These are phyloP conservation scores for Neogobius melanostomus DNA, from an alignment of 2,113 vertebrate genomes.

Conservation along the genomic window DNA sequence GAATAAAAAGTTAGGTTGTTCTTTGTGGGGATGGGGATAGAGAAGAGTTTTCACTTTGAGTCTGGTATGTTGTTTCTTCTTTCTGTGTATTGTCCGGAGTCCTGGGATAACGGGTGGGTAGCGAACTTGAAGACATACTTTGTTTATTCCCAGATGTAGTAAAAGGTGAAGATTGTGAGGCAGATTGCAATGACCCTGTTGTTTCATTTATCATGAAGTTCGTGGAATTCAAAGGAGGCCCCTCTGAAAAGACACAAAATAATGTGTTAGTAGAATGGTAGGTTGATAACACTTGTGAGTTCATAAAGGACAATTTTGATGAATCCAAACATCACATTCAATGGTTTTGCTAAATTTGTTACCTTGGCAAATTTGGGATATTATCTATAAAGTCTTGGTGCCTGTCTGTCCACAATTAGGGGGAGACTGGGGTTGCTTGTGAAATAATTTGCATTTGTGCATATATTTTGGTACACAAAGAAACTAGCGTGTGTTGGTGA, in stretches of 20 bases:
- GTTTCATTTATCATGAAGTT: conserved; percentile 41
- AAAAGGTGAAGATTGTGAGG: conserved; percentile 72
- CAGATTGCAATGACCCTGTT: conserved; percentile 62
- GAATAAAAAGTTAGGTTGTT: conserved; percentile 9
- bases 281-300: no score
- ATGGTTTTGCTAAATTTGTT: no score
- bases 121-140: conserved; percentile 38
- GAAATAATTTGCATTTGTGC: no score
- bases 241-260: conserved; percentile 72
- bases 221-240: conserved; percentile 60
- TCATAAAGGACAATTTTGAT: no score
- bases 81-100: conserved; percentile 20
- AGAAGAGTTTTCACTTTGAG: conserved; percentile 28
- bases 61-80: conserved; percentile 30
- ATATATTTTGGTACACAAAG: background rate
- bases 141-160: conserved; percentile 59
- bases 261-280: background rate
- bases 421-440: no score
- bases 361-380: no score
- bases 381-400: no score
- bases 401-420: no score
- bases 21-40: conserved; percentile 28
- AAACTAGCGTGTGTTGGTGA: background rate
- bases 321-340: no score
- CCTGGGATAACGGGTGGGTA: conserved; percentile 29